Conservation (phyloP, 2,113 vertebrate genomes). For the Nannospalax galili region DNA sequence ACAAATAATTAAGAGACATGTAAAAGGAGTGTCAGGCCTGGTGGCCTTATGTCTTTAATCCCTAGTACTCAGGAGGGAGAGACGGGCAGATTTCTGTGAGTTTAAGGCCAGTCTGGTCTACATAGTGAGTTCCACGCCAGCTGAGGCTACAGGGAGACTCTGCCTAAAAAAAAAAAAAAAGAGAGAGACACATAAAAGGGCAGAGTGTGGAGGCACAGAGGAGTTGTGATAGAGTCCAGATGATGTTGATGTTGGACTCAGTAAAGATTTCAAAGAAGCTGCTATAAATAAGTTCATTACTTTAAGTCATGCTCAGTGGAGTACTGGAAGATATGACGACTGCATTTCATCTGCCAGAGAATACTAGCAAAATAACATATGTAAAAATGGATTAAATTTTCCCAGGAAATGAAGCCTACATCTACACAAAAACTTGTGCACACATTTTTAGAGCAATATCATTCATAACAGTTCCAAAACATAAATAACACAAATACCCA, state of each 20-base stretch:
- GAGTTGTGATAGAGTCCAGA: background rate
- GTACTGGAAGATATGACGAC: background rate
- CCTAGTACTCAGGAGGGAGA: too few species aligned
- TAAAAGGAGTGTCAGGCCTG: too few species aligned
- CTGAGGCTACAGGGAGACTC: too few species aligned
- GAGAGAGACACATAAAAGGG: background rate
- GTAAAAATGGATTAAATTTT: background rate
- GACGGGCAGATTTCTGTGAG: too few species aligned
- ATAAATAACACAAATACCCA: background rate
- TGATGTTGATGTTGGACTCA: background rate
- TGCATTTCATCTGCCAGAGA: background rate
- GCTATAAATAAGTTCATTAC: too few species aligned
- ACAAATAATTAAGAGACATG: background rate
- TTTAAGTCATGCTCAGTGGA: background rate
- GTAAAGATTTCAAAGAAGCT: background rate
- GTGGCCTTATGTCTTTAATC: too few species aligned
- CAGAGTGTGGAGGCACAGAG: background rate
- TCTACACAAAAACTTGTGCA: background rate
- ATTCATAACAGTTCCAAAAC: background rate
- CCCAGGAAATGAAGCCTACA: background rate
- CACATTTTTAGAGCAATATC: background rate
- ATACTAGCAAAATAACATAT: background rate
- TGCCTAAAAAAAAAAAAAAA: too few species aligned
- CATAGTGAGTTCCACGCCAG: too few species aligned
- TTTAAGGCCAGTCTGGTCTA: too few species aligned